Evolutionary conservation across 2,888 invertebrate species (phyloP).

Genomic region (Eucera pruinosa): DNA sequence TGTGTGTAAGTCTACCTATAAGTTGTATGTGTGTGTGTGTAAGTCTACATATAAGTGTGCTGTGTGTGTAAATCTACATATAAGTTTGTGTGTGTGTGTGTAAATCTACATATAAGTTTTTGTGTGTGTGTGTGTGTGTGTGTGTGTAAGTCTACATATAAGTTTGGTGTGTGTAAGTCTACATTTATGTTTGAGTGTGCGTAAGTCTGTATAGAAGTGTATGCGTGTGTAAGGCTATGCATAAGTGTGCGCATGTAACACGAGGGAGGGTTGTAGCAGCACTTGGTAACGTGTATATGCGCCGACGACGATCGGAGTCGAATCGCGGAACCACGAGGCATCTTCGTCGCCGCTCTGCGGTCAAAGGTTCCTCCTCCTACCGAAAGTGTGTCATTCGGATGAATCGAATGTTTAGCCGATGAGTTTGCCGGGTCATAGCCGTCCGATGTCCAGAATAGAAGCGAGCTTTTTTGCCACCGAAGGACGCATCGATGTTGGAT

Average conservation of each 20-base stretch:
- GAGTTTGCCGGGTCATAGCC: constrained; percentile 3
- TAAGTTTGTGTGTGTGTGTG: no score
- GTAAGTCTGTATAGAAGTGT: no score
- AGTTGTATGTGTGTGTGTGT: no score
- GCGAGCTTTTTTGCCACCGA: background rate
- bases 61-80: no score
- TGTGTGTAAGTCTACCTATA: no score
- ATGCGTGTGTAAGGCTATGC: background rate
- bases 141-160: no score
- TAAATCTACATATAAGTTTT: no score
- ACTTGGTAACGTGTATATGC: constrained; percentile 7
- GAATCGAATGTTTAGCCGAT: constrained; percentile 39
- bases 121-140: no score
- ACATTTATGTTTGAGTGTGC: no score
- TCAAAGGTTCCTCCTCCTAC: constrained; percentile 33
- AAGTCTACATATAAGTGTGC: no score
- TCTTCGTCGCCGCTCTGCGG: constrained; percentile 34
- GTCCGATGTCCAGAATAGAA: constrained; percentile 6
- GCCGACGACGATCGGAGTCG: constrained; percentile 20
- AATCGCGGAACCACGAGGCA: constrained; percentile 43
- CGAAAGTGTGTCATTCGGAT: constrained; percentile 49
- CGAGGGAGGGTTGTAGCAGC: no score
- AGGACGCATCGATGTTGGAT: background rate
- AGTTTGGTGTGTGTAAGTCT: no score
- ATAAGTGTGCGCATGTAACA: background rate